These are phyloP conservation scores for Hippasteria phrygiana DNA, from an alignment of 53 echinoderm and acorn worm genomes.

Conservation along the genomic window DNA sequence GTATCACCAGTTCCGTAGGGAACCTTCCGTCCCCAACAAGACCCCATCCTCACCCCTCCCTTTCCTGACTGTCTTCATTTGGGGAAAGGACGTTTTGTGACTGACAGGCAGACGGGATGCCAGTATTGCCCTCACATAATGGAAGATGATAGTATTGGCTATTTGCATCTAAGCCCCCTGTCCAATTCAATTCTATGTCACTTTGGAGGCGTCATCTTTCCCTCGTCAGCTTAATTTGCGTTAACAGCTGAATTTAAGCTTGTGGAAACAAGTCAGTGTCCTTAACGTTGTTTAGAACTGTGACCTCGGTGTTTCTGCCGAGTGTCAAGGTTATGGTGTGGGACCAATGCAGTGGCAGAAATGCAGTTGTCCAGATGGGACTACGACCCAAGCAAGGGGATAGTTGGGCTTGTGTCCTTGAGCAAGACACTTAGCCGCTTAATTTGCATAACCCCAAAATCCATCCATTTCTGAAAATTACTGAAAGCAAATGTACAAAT, in stretches of 20 bases:
- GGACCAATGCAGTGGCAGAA: background rate
- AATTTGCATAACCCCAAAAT: too few relatives aligned
- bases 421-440: too few relatives aligned
- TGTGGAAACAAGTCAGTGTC: background rate
- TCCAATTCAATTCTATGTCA: conserved; percentile 19
- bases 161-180: conserved; percentile 26
- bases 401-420: background rate
- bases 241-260: conserved; percentile 6
- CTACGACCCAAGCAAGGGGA: background rate
- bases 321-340: too few relatives aligned
- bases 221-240: background rate
- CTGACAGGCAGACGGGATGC: too few relatives aligned
- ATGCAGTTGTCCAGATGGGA: background rate
- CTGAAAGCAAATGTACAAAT: too few relatives aligned
- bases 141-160: conserved; percentile 22
- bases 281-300: too few relatives aligned
- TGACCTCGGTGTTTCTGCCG: too few relatives aligned
- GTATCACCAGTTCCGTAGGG: background rate
- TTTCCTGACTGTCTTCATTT: background rate
- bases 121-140: conserved; percentile 7
- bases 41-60: background rate
- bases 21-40: background rate
- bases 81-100: background rate
- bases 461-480: too few relatives aligned
- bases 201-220: background rate